Base-by-base conservation (phyloP, 2,888 invertebrate species). In the Lobophora halterata region DNA sequence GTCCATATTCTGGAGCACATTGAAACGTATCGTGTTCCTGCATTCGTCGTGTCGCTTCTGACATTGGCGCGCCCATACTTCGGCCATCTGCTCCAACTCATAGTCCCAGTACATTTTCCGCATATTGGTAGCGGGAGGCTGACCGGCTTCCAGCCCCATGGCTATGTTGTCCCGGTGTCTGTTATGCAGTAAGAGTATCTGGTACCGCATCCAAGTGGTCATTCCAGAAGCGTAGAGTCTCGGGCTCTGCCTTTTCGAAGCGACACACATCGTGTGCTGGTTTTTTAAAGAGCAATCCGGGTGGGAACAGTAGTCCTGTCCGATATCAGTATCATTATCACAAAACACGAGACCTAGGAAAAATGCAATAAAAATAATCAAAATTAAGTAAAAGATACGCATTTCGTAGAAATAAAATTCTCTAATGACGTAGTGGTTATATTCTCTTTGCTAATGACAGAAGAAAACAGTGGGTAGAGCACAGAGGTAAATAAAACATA, bases 41-140 rank as follows among this genome's bases (percentile, higher is more conserved):
- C 86, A 87, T 46, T 87, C 86, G 24, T 87, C 87, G 40, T 88
- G 88, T n/a, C 82, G 66, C 39, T 85, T 83, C 46, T 80, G 86
- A 46, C 88, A 88, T 38, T 86, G 85, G 4, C 88, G 72, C 0
- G 87, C 88, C 88, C 88, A 88, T 3, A 76, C 58, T 18, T 87
- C 85, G 0, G 88, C 88, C 72, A 73, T 78, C 11, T 69, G 58
- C 41, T 88, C 88, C 0, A 88, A 65, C 48, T 88, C 88, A 38
- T 76, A 74, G 38, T 88, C 88, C 88, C 88, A 88, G 46, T 86
- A 88, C 76, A 88, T 71, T 54, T 88, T 86, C 3, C 85, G 76
- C 88, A 88, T 88, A 47, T 88, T 88, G 1, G 79, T 63, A 1
- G 88, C 88, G 1, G 82, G 71, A 1, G 88, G 88, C 50, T 88